Base-by-base conservation (phyloP, 1,140 invertebrate species). In the Triops longicaudatus region DNA sequence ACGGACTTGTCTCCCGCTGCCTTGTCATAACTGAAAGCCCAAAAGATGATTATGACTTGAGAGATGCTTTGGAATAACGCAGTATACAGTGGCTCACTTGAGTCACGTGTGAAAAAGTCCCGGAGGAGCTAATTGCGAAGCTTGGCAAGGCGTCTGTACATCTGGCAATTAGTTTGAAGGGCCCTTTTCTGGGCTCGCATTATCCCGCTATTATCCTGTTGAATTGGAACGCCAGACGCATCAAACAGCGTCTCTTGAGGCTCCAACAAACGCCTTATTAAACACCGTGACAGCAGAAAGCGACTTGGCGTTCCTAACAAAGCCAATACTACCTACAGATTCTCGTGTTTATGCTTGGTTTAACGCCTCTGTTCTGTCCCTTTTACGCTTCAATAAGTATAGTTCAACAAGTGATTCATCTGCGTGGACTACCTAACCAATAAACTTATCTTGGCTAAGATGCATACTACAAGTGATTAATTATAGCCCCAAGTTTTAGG, bases 81-180 rank as follows among this genome's bases (percentile, higher is more conserved):
- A 63, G 50, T 63, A 63, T 63, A 63, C 17, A 63, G n/a, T 63
- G 17, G 50, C 50, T 63, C 50, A 63, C 50, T 63, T 63, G 50
- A 63, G 50, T 63, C 50, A 63, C 50, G 50, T 63, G 50, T 63
- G 50, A 63, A 63, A 63, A 63, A 63, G 50, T 63, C 50, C 50
- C 50, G 50, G 14, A 63, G 50, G 50, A 63, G 50, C 50, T 63
- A 63, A 63, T 63, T 63, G 50, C 50, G 50, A 63, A 63, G 50
- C 50, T 63, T 63, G 50, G 50, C 50, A 63, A 63, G 50, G 50
- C 50, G 50, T 63, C 50, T 63, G 50, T 63, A 63, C 50, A 63
- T 63, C 50, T 63, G 50, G 50, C 50, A 63, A 63, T 63, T 63
- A 63, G 50, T 63, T 1, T 63, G 50, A 63, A 63, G 50, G 50